Evolutionary conservation across 1,140 invertebrate species (phyloP), one percentile per base, ranked within the genome.

Genomic region (Pachypsylla venusta): DNA sequence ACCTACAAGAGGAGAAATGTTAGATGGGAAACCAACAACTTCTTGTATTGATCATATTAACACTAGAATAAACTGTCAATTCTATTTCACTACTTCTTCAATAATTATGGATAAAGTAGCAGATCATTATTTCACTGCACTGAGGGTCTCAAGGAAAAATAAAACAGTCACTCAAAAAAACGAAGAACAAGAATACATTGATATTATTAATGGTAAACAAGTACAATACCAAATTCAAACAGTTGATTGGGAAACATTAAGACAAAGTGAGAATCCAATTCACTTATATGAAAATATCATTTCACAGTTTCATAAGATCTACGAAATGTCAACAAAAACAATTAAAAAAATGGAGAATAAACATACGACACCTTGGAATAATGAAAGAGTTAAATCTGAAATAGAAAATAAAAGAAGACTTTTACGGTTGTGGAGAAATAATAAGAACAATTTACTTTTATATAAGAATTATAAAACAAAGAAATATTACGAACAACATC

Each of bases 31-130:
- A 3, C 42, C 42, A 48, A 48, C 42, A 5, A 48, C n/a, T 48
- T 48, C 42, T 10, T 48, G 42, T 48, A 48, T 48, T 19, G 42
- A 48, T 48, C 42, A 48, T n/a, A 48, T 48, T 3, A 48, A 48
- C 22, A 19, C 4, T n/a, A 48, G 42, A 48, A 7, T 48, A 48
- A 48, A 48, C 16, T 22, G 42, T 19, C 42, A 48, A 5, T 48
- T 48, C 42, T 48, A 5, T 19, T 4, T 19, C 5, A 22, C 7
- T 3, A 48, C 42, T 3, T 48, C 42, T 22, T 19, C 42, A 4
- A 22, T 48, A 7, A 48, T 48, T 19, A 48, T 22, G 22, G 42
- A 48, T n/a, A 48, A 48, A 48, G 7, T 48, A 19, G 42, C 42
- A 48, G 42, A 48, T 48, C 42, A 48, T 48, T 48, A 48, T 48